Percentiles rank a stretch among this genome's conserved stretches.
These are phyloP conservation scores for Listrodromus nycthemerus DNA, from an alignment of 2,888 invertebrate genomes.

Conservation along the genomic window DNA sequence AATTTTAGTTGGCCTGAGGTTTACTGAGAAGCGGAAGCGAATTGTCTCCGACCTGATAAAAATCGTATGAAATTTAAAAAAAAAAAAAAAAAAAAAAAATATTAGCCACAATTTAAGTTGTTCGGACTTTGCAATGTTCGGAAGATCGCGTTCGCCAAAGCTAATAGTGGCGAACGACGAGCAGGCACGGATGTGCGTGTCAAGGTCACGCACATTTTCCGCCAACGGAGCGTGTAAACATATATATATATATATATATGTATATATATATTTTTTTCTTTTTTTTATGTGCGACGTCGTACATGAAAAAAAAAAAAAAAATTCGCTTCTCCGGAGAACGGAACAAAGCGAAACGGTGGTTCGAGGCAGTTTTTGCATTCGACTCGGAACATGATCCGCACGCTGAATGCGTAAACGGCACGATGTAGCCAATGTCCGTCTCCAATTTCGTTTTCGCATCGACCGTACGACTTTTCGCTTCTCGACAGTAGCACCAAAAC, in stretches of 20 bases:
- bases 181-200: slow-evolving; percentile 73
- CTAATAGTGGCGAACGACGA: slow-evolving; percentile 44
- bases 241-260: slow-evolving; percentile 65
- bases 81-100: not conserved
- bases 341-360: slow-evolving; percentile 20
- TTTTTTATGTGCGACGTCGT: slow-evolving; percentile 2
- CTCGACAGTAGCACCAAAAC: slow-evolving; percentile 4
- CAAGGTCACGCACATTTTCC: slow-evolving; percentile 80
- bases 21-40: no score
- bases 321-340: slow-evolving; percentile 16
- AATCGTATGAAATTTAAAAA: not conserved
- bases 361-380: slow-evolving; percentile 52
- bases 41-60: not conserved
- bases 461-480: slow-evolving; percentile 27
- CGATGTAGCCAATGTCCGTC: slow-evolving; percentile 8
- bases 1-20: no score
- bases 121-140: slow-evolving; percentile 48
- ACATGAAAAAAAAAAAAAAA: no score
- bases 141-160: slow-evolving; percentile 44
- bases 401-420: not conserved
- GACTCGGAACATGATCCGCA: slow-evolving; percentile 46
- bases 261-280: no score
- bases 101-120: not conserved
- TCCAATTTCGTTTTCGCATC: slow-evolving; percentile 45
- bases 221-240: slow-evolving; percentile 67